Percentiles rank a stretch among this genome's conserved stretches.
These are phyloP conservation scores for Psix sp. DNA, from an alignment of 1,140 invertebrate genomes.

Conservation along the genomic window DNA sequence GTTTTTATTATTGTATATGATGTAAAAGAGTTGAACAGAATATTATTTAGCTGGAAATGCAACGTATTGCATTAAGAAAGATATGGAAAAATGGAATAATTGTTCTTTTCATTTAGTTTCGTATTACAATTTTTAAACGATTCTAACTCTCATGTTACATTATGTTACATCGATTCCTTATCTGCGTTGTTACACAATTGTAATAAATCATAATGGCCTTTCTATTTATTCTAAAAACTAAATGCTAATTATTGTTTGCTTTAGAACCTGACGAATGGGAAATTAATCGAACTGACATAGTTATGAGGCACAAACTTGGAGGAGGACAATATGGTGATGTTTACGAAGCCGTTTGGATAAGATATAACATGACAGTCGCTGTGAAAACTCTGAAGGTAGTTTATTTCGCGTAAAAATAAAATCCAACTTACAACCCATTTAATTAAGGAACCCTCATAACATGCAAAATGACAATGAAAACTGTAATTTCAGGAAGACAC, in stretches of 20 bases:
- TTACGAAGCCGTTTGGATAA: constrained; percentile 98
- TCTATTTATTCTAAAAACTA: constrained; percentile 2
- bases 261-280: constrained; percentile 97
- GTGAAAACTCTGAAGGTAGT: constrained; percentile 96
- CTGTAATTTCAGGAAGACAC: constrained; percentile 99
- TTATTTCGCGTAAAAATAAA: neutral
- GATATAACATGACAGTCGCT: constrained; percentile 95
- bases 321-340: constrained; percentile 99
- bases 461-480: no score
- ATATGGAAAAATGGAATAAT: no score
- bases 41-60: no score
- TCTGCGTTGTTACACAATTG: no score
- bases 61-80: no score
- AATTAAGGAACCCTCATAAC: neutral
- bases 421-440: neutral
- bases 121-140: neutral
- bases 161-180: no score
- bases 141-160: no score
- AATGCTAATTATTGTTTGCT: neutral
- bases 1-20: no score
- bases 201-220: neutral
- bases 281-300: constrained; percentile 98
- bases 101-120: neutral
- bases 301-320: constrained; percentile 98
- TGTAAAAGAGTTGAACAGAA: no score